Conservation (phyloP, 2,797 vertebrate species). For the Glyptemys insculpta region DNA sequence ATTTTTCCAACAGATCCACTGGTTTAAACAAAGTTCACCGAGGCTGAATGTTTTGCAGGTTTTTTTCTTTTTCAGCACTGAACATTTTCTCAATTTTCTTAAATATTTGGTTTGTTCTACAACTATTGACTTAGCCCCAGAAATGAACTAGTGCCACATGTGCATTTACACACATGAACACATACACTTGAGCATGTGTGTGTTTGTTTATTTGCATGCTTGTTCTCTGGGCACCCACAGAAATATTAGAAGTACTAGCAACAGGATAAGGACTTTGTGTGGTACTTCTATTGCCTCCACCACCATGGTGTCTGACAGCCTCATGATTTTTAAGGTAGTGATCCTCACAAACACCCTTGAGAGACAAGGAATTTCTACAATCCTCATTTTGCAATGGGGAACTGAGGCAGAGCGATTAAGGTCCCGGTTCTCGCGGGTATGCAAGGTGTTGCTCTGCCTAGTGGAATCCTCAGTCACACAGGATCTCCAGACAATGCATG, state of each 20-base stretch:
- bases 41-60: background rate
- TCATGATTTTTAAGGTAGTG: background rate
- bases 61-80: background rate
- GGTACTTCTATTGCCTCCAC: background rate
- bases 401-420: background rate
- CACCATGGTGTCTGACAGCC: accelerated
- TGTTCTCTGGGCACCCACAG: background rate
- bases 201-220: background rate
- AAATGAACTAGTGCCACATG: background rate
- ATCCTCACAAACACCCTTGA: background rate
- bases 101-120: constrained; percentile 17
- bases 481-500: background rate
- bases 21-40: background rate
- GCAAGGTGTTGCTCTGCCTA: background rate
- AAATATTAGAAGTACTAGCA: background rate
- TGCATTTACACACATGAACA: background rate
- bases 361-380: background rate
- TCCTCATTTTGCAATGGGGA: background rate
- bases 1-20: background rate
- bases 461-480: no score
- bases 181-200: no score
- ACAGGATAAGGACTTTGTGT: background rate
- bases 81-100: background rate
- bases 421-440: background rate
- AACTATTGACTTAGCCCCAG: background rate